Conservation (phyloP, 2,797 vertebrate genomes). For the Tapirus indicus region DNA sequence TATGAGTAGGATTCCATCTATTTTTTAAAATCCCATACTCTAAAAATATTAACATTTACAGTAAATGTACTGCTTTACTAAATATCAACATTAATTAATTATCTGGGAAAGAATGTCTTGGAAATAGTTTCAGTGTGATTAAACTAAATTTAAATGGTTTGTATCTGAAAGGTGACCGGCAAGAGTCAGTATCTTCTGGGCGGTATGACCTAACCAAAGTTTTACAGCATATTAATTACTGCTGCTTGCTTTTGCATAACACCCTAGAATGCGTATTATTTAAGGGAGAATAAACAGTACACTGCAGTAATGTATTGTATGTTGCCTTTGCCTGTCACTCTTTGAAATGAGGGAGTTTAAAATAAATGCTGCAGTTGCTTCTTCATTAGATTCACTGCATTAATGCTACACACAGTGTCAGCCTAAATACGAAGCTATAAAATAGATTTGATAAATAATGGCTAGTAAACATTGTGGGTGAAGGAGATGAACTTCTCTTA, state of each 20-base stretch:
- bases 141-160: conserved; percentile 93
- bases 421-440: conserved; percentile 70
- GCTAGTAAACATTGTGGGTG: conserved; percentile 62
- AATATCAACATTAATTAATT: conserved; percentile 83
- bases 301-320: conserved; percentile 84
- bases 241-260: conserved; percentile 93
- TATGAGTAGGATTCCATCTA: conserved; percentile 5
- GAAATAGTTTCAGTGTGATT: conserved; percentile 86
- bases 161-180: conserved; percentile 99
- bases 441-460: conserved; percentile 69
- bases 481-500: background rate
- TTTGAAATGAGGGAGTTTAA: conserved; percentile 83
- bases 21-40: conserved; percentile 58
- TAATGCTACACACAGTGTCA: conserved; percentile 84
- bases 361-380: conserved; percentile 85
- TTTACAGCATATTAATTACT: conserved; percentile 90
- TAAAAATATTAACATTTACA: conserved; percentile 80
- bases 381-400: conserved; percentile 85
- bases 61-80: conserved; percentile 79
- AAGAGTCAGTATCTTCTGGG: conserved; percentile 96
- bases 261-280: conserved; percentile 85
- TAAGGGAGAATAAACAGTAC: conserved; percentile 79
- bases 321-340: conserved; percentile 89
- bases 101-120: conserved; percentile 83
- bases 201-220: conserved; percentile 95